Base-by-base conservation (phyloP, 2,888 invertebrate species). In the Ypsolopha sequella region DNA sequence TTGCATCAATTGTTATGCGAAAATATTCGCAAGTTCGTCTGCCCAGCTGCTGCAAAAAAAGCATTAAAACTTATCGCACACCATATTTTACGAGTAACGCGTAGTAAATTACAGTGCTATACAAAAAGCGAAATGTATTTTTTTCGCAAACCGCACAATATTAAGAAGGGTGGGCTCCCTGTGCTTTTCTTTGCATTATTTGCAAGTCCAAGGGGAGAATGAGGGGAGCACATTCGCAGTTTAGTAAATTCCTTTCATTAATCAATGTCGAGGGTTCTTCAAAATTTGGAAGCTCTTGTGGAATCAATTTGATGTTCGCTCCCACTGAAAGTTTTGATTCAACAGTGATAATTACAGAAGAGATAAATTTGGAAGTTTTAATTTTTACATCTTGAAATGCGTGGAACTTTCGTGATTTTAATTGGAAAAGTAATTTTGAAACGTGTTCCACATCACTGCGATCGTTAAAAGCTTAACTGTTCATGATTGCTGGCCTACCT, bases 231-330 rank as follows among this genome's bases (percentile, higher is more conserved):
- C 71, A 68, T 43, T 72, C 70, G 62, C 68, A 67, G 71, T 68
- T 75, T 76, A 67, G 70, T 58, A 78, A 81, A 80, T 80, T 77
- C 76, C 77, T 66, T 75, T 73, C 81, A 84, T 86, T 85, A 84
- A 86, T 86, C 85, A 81, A 74, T 82, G 85, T 82, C 82, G 68
- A 73, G 76, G 67, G 76, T 70, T 78, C 76, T 79, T 78, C 84
- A 81, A 81, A 77, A 79, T 72, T 47, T 77, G 72, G 67, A 81
- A 80, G 75, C 72, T 76, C 76, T 73, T 66, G 76, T 72, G 70
- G 74, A 82, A 81, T 85, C 82, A 86, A 84, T 86, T 86, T 79
- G 68, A 73, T 71, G 70, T 68, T 69, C 73, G 62, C 69, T 68
- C 71, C 75, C 72, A 69, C 73, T 72, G 71, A 67, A 54, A 73